These are phyloP conservation scores for Ctenicera cuprea DNA, from an alignment of 2,888 invertebrate species.

Conservation along the genomic window DNA sequence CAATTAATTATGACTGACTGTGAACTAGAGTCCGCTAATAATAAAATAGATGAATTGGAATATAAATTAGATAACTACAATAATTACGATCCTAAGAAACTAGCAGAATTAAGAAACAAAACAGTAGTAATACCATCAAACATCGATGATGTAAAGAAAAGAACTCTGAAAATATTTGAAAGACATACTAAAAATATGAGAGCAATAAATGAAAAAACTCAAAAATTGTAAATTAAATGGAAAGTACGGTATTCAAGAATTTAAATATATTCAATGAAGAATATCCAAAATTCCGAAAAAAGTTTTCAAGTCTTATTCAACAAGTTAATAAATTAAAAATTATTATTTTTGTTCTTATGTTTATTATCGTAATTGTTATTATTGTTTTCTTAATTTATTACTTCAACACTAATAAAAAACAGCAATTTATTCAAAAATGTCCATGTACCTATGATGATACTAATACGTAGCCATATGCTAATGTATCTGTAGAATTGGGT, in stretches of 20 bases:
- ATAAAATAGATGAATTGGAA: constrained; percentile 19
- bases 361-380: not conserved
- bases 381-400: constrained; percentile 8
- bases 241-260: constrained; percentile 2
- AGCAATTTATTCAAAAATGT: constrained; percentile 1
- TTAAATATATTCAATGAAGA: not conserved
- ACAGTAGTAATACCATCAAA: constrained; percentile 20
- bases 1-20: constrained; percentile 12
- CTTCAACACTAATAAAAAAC: constrained; percentile 13
- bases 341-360: constrained; percentile 2
- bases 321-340: constrained; percentile 9
- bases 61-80: constrained; percentile 24
- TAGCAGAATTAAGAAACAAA: constrained; percentile 24
- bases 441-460: not conserved
- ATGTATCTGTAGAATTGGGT: constrained; percentile 7
- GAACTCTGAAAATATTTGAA: constrained; percentile 8
- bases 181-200: constrained; percentile 13
- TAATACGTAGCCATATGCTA: not conserved
- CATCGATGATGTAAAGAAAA: constrained; percentile 10
- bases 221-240: constrained; percentile 7
- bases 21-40: constrained; percentile 15
- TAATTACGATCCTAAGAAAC: constrained; percentile 11
- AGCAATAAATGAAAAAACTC: constrained; percentile 11
- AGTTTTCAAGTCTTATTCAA: constrained; percentile 9
- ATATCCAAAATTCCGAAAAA: constrained; percentile 4